These are phyloP conservation scores for Turnix velox DNA, from an alignment of 2,113 vertebrate genomes.

Conservation along the genomic window DNA sequence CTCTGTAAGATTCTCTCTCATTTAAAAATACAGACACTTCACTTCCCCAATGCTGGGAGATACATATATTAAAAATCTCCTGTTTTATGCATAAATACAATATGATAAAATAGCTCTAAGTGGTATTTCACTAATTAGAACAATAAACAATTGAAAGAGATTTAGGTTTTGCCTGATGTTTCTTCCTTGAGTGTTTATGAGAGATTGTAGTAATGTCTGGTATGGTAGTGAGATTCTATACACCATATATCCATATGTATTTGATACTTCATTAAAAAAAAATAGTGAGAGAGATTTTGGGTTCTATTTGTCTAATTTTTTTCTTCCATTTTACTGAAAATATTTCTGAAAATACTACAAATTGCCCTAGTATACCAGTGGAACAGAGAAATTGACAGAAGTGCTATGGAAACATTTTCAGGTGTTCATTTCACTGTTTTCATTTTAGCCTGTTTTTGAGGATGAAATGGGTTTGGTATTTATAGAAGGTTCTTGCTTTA, in stretches of 20 bases:
- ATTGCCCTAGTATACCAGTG: not conserved
- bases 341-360: not conserved
- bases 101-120: not conserved
- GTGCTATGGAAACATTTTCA: not conserved
- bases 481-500: not conserved
- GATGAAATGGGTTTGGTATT: not conserved
- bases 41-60: not conserved
- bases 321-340: not conserved
- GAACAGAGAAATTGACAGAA: not conserved
- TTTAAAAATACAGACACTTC: not conserved
- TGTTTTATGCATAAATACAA: not conserved
- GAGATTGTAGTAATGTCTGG: not conserved
- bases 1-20: not conserved
- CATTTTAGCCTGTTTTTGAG: not conserved
- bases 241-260: not conserved
- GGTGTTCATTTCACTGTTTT: not conserved
- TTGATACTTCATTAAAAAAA: fast-evolving
- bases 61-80: not conserved
- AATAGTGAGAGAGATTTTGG: not conserved
- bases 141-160: not conserved
- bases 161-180: not conserved
- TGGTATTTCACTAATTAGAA: not conserved
- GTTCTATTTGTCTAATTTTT: not conserved
- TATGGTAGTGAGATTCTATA: not conserved
- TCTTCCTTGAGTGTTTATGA: not conserved